phyloP scores from a whole-genome alignment of 2,797 vertebrate genomes.

The Gorsachius magnificus region DNA sequence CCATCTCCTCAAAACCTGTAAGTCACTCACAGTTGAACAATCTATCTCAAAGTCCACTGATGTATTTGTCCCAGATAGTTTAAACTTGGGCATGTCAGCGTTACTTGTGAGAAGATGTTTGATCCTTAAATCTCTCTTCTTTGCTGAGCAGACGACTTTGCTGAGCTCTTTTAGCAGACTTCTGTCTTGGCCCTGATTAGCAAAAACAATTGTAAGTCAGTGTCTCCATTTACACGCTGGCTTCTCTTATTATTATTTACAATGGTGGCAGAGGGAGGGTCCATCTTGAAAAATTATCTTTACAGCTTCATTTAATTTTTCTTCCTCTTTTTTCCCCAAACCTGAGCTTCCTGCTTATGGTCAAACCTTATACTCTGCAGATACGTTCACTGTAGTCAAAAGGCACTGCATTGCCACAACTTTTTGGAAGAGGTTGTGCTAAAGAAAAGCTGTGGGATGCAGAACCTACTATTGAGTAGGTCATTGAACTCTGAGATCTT shows the following conservation, averaged over 20 bases:
- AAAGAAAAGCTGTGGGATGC: neutral
- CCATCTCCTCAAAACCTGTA: neutral
- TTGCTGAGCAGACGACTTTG: neutral
- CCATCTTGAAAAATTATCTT: neutral
- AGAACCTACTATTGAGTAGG: neutral
- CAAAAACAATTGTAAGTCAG: neutral
- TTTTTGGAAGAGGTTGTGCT: neutral
- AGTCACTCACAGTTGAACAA: neutral
- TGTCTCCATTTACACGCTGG: neutral
- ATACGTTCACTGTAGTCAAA: neutral
- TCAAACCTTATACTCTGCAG: neutral
- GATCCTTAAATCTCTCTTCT: neutral
- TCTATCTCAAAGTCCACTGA: neutral
- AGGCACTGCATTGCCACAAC: neutral
- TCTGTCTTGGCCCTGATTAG: neutral
- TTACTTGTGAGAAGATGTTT: neutral
- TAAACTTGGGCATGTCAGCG: neutral
- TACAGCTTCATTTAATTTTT: neutral
- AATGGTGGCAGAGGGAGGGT: neutral
- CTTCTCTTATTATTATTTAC: neutral
- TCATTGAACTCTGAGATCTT: slow-evolving; percentile 48
- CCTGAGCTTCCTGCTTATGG: neutral
- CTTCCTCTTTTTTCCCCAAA: neutral
- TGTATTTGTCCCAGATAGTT: neutral
- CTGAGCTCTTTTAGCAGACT: neutral